Evolutionary conservation across 2,888 invertebrate genomes (phyloP).

Genomic region (Dione juno): DNA sequence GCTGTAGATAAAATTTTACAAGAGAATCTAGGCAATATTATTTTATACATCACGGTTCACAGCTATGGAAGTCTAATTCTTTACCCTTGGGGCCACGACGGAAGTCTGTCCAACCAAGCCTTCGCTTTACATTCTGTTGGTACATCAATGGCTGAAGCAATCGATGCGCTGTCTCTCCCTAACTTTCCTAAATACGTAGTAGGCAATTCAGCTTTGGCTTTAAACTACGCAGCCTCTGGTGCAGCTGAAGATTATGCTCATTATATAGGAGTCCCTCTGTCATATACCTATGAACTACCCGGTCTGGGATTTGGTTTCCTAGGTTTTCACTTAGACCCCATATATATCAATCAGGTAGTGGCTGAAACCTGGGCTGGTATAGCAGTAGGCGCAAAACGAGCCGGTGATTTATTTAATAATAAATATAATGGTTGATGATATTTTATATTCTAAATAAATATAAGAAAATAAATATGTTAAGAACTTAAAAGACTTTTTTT

Average conservation of each 20-base stretch:
- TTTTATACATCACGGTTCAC: conserved; percentile 89
- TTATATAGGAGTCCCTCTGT: conserved; percentile 80
- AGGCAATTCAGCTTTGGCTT: conserved; percentile 77
- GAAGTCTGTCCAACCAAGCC: conserved; percentile 75
- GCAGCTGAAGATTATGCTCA: conserved; percentile 87
- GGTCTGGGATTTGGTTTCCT: conserved; percentile 67
- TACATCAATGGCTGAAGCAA: conserved; percentile 67
- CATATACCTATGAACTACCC: conserved; percentile 87
- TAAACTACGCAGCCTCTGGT: conserved; percentile 85
- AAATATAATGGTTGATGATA: too few relatives aligned
- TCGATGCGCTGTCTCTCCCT: conserved; percentile 58
- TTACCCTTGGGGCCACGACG: conserved; percentile 87
- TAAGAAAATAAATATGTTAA: too few relatives aligned
- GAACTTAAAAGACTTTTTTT: too few relatives aligned
- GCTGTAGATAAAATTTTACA: conserved; percentile 84
- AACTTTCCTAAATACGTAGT: conserved; percentile 75
- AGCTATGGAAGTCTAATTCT: conserved; percentile 88
- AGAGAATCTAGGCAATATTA: conserved; percentile 73
- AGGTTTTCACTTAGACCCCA: conserved; percentile 84
- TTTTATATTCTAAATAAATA: too few relatives aligned
- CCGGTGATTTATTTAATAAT: conserved; percentile 24
- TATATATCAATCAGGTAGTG: conserved; percentile 81
- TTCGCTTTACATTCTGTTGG: conserved; percentile 74
- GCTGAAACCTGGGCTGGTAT: conserved; percentile 85
- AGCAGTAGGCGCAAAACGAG: conserved; percentile 70